Base-by-base conservation (phyloP, 2,888 invertebrate species). In the Tupiocoris notatus region DNA sequence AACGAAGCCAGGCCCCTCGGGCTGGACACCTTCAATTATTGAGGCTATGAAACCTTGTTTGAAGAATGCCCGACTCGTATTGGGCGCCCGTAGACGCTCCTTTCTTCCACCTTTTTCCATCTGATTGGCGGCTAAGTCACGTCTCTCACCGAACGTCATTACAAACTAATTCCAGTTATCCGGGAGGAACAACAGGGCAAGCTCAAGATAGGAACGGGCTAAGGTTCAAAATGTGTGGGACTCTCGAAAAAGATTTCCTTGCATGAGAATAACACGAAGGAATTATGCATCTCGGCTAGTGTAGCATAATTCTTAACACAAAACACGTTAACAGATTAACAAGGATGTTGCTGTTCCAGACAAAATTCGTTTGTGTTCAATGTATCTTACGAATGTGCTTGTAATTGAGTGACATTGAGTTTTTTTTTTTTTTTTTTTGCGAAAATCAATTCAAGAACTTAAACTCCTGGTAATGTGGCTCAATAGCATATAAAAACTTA, bases 11-110 rank as follows among this genome's bases (percentile, higher is more conserved):
- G 39, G 39, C 39, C 39, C 39, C 39, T 39, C 39, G 39, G 39
- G 39, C 39, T 39, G 70, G 70, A 70, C 70, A 70, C 70, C 70
- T 70, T 25, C 70, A 70, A 70, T 70, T 70, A 70, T 70, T 70
- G 70, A 70, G 58, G 70, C 70, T 70, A 70, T 70, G 70, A 70
- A 70, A 70, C 70, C 70, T 70, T 70, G 70, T 70, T 70, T 70
- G 70, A 70, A 59, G 70, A 70, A 70, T 70, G 70, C 70, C 70
- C 70, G 70, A 59, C 70, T 70, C 59, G 70, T 70, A 70, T 70
- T 70, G 70, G 70, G 57, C 59, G 1, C 56, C 68, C 57, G 7
- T 58, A 22, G 2, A 18, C 57, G 17, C 57, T 21, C 56, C 18
- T 56, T 56, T 56, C 56, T 56, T 6, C 20, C 21, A n/a, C 59